Evolutionary conservation across 1,140 invertebrate species (phyloP).

Genomic region (Phymorhynchus buccinoides): DNA sequence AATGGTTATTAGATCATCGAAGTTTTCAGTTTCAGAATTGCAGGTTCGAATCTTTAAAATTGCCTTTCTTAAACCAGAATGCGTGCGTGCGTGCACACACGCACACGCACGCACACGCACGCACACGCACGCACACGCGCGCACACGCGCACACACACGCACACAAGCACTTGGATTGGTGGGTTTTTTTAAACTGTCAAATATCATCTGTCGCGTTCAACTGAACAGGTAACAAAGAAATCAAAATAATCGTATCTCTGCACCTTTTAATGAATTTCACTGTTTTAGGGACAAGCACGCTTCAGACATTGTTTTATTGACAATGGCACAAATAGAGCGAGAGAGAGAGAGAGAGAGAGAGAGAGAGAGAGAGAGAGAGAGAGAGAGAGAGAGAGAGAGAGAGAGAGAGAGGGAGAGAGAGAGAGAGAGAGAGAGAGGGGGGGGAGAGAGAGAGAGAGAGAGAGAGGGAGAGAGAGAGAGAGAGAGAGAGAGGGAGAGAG

Average conservation of each 20-base stretch:
- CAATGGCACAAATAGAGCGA: too few species aligned
- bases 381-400: neutral
- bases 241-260: neutral
- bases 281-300: too few species aligned
- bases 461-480: neutral
- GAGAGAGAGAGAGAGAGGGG: neutral
- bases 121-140: conserved; percentile 3
- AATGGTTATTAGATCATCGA: too few species aligned
- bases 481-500: neutral
- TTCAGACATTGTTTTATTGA: too few species aligned
- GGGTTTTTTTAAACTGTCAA: neutral
- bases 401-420: neutral
- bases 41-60: too few species aligned
- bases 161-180: neutral
- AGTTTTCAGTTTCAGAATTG: too few species aligned
- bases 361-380: conserved; percentile 20
- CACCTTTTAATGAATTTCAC: too few species aligned
- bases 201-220: neutral
- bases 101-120: conserved; percentile 9
- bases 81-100: too few species aligned
- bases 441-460: neutral
- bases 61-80: neutral
- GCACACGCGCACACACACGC: conserved; percentile 10
- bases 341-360: neutral
- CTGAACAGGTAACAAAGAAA: neutral